Base-by-base conservation (phyloP, 2,888 invertebrate species). In the Drosophila vallismaia region DNA sequence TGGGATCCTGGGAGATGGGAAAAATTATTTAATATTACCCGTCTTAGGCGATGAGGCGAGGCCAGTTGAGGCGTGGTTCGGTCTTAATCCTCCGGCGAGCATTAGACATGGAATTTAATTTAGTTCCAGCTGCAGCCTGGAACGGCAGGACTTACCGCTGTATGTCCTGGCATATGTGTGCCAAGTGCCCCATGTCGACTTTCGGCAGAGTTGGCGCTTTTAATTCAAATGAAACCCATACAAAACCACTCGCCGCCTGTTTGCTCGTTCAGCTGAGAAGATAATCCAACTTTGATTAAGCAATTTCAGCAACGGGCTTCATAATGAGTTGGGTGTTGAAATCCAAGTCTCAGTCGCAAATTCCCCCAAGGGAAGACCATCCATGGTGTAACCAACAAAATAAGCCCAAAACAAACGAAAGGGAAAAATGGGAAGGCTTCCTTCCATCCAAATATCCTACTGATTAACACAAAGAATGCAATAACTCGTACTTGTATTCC, bases 261-360 rank as follows among this genome's bases (percentile, higher is more conserved):
- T 78, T 79, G 69, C 73, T 74, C 42, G 51, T 71, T 62, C 71
- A 66, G 75, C 74, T 77, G 26, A 24, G 76, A 67, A 82, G 89
- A 89, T 89, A 89, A 89, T 90, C 89, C 90, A 89, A 89, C 89
- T 89, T 89, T 89, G 90, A 89, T 89, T 90, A 89, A 89, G 89
- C 88, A 90, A 89, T 90, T 88, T 88, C 77, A 57, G 58, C 71
- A 66, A 48, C 54, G 58, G 44, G 9, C 63, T 60, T 44, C 50
- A 55, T 87, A 79, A 87, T 73, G 85, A 74, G 84, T 77, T 71
- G 86, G 88, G 90, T 90, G 90, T 89, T 75, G 77, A 89, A 89
- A 89, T 87, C 89, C 85, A 59, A 69, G 83, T 69, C 74, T 82
- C 79, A 86, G 86, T 69, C 83, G 68, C 57, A 81, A 88, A 86